Base-by-base conservation (phyloP, 2,113 vertebrate genomes). In the Archocentrus centrarchus region DNA sequence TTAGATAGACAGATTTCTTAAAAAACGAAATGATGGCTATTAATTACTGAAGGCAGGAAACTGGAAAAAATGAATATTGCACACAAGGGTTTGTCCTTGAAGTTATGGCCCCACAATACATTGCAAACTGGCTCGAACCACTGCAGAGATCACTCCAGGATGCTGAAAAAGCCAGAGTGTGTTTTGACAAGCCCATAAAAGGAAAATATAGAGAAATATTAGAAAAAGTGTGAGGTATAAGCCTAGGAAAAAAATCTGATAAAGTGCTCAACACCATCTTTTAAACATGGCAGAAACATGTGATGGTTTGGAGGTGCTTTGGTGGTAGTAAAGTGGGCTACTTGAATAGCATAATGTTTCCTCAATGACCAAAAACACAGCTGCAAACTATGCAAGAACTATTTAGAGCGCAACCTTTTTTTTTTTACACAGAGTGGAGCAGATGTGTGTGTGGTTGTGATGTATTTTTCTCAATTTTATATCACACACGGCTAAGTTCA, bases 191-290 rank as follows among this genome's bases (percentile, higher is more conserved):
- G 27, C 0, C 27, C 27, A 73, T 14, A 55, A 35, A 9, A 53
- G 18, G 17, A 53, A 73, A 53, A n/a, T 6, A 53, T 53, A n/a
- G 13, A 53, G 0, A 50, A 24, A 24, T 11, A 14, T 11, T n/a
- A 20, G 0, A 70, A 24, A 47, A 70, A 70, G 2, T 53, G 6
- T 8, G 30, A 70, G 44, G 14, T 53, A 70, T 5, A 32, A 41
- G 15, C 41, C 41, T 68, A 70, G 24, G 30, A 50, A 70, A 30
- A 30, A 13, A 30, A 7, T 50, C 30, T 70, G 44, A 27, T 15
- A 47, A 4, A 47, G 0, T 50, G 2, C 3, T 70, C 47, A 50
- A 0, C 30, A 70, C 50, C 44, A 13, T 13, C 24, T 70, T 24
- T 32, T 32, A 70, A 53, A 24, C 17, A 32, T 53, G 0, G 30